A percentile compares a stretch with the other conserved stretches of the same genome.
phyloP scores from a whole-genome alignment of 2,888 invertebrate genomes.

The Boloria selene region DNA sequence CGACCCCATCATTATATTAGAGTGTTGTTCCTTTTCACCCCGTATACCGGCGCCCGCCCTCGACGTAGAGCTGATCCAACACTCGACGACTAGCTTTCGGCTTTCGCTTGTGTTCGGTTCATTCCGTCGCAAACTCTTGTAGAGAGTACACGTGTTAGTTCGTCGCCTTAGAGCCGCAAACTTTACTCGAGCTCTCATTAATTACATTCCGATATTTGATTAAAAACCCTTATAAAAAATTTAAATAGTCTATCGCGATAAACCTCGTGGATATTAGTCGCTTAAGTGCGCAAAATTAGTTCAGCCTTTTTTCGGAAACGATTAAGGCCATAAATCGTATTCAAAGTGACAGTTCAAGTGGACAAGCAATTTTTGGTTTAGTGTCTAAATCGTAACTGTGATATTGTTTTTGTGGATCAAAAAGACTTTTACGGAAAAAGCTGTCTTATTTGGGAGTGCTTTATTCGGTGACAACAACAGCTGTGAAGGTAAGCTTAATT shows the following conservation, averaged over 20 bases:
- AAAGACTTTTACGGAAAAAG: conserved; percentile 42
- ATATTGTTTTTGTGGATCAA: conserved; percentile 53
- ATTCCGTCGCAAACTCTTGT: conserved; percentile 65
- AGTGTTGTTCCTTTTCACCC: conserved; percentile 80
- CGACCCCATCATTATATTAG: conserved; percentile 82
- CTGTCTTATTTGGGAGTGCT: conserved; percentile 28
- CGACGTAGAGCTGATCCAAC: conserved; percentile 43
- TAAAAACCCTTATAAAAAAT: conserved; percentile 15
- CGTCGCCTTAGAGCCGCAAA: conserved; percentile 52
- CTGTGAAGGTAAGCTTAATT: conserved; percentile 27
- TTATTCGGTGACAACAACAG: conserved; percentile 14
- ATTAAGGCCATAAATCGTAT: conserved; percentile 44
- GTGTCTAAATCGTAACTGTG: conserved; percentile 63
- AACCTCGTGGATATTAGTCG: conserved; percentile 5
- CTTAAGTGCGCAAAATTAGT: conserved; percentile 1
- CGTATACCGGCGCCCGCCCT: conserved; percentile 61
- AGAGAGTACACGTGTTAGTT: conserved; percentile 51
- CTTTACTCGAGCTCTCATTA: conserved; percentile 69
- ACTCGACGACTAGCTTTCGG: conserved; percentile 42
- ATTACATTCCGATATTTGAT: conserved; percentile 40
- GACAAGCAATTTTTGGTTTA: conserved; percentile 53
- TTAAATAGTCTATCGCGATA: conserved; percentile 13
- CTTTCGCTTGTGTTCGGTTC: conserved; percentile 50
- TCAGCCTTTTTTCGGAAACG: conserved; percentile 27
- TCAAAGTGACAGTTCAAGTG: conserved; percentile 67